Percentiles rank a stretch among this genome's conserved stretches.
These are phyloP conservation scores for Ecliptopera silaceata DNA, from an alignment of 2,888 invertebrate genomes.

Conservation along the genomic window DNA sequence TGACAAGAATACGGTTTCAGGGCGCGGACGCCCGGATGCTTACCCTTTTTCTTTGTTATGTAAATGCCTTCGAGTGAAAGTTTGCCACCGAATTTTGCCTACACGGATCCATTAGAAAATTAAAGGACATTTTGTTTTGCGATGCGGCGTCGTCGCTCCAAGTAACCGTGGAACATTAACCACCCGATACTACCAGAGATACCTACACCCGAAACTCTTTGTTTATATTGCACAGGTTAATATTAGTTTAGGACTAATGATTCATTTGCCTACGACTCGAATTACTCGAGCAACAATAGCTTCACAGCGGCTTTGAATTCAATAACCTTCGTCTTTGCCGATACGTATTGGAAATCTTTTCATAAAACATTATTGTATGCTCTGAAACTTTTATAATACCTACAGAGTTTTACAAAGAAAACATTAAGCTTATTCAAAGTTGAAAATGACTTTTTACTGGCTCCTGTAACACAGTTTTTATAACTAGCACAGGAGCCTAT, in stretches of 20 bases:
- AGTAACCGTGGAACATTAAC: slow-evolving; percentile 9
- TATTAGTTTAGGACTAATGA: slow-evolving; percentile 76
- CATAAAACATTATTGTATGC: background rate
- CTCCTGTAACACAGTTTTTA: too few relatives aligned
- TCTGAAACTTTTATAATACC: too few relatives aligned
- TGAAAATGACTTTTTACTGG: too few relatives aligned
- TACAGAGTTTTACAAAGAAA: too few relatives aligned
- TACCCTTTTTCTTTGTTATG: slow-evolving; percentile 75
- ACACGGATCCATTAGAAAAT: slow-evolving; percentile 76
- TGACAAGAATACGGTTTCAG: slow-evolving; percentile 69
- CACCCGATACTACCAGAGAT: slow-evolving; percentile 55
- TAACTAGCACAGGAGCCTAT: too few relatives aligned
- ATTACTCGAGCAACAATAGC: slow-evolving; percentile 49
- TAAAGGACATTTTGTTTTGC: slow-evolving; percentile 68
- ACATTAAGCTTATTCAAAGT: too few relatives aligned
- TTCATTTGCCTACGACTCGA: slow-evolving; percentile 61
- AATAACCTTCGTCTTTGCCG: slow-evolving; percentile 25
- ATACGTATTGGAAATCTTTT: too few relatives aligned
- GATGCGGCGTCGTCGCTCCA: slow-evolving; percentile 42
- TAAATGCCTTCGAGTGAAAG: slow-evolving; percentile 70
- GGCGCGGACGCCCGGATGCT: slow-evolving; percentile 63
- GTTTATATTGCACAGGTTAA: slow-evolving; percentile 64
- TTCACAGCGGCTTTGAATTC: slow-evolving; percentile 45
- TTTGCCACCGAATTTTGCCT: slow-evolving; percentile 69
- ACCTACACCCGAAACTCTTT: slow-evolving; percentile 57